Conservation (phyloP, 2,797 vertebrate species). For the Acanthis flammea region DNA sequence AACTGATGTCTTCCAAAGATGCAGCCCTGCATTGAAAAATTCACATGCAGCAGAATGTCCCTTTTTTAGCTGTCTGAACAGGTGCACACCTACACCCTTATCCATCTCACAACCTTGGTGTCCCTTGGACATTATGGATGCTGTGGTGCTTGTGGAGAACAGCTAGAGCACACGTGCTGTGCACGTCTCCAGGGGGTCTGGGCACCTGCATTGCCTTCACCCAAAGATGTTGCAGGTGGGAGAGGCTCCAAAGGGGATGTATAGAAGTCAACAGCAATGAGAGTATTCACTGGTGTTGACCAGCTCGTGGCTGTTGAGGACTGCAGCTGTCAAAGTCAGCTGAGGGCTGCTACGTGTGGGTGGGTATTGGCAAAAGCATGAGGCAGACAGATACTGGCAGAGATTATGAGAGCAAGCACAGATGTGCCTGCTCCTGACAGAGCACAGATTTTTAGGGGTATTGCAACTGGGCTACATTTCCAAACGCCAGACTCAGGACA, state of each 20-base stretch:
- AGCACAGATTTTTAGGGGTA: not conserved
- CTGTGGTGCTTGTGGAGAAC: not conserved
- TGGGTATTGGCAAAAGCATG: not conserved
- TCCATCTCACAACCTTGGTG: not conserved
- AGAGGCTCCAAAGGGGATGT: not conserved
- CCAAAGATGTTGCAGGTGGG: not conserved
- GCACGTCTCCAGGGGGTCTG: rapidly evolving
- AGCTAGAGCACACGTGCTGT: rapidly evolving
- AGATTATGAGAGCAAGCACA: not conserved
- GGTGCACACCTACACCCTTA: not conserved
- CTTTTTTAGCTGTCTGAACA: not conserved
- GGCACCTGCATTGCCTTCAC: rapidly evolving
- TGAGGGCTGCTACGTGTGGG: rapidly evolving
- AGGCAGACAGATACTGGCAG: not conserved
- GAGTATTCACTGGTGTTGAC: not conserved
- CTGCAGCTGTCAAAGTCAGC: not conserved
- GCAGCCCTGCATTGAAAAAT: not conserved
- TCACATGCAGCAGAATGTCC: not conserved
- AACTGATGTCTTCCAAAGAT: not conserved
- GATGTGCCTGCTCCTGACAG: not conserved
- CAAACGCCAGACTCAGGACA: not conserved
- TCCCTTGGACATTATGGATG: not conserved
- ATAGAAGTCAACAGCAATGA: not conserved
- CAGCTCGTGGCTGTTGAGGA: not conserved
- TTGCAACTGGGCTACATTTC: not conserved